Evolutionary conservation across 2,888 invertebrate species (phyloP).

Genomic region (Trichacis sp.): DNA sequence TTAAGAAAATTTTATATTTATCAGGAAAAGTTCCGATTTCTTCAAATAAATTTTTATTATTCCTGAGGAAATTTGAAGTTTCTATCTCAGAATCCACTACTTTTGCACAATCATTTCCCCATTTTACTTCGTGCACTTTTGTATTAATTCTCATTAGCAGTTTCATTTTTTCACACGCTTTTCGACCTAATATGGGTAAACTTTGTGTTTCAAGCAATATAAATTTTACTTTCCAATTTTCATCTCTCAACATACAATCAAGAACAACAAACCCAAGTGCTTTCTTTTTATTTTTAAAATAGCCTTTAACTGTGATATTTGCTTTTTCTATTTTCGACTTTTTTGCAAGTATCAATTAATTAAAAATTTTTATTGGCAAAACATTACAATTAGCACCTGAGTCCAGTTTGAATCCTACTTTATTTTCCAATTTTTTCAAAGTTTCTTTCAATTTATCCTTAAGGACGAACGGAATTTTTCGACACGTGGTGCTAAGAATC

Average conservation of each 20-base stretch:
- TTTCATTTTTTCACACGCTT: not conserved
- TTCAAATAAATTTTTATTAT: conserved; percentile 7
- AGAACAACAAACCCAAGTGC: not conserved
- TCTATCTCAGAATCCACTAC: too few relatives aligned
- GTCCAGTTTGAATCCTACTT: conserved; percentile 13
- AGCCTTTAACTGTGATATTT: not conserved
- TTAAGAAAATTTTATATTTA: conserved; percentile 3
- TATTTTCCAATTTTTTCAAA: too few relatives aligned
- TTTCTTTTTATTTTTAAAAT: conserved; percentile 2
- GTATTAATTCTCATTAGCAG: not conserved
- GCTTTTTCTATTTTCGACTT: not conserved
- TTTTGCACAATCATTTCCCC: too few relatives aligned
- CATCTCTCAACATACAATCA: conserved; percentile 2
- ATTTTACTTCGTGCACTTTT: not conserved
- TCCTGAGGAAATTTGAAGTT: too few relatives aligned
- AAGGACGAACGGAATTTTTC: too few relatives aligned
- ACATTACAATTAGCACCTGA: conserved; percentile 17
- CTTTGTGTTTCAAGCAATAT: not conserved
- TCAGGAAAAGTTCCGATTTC: conserved; percentile 3
- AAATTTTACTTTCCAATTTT: conserved; percentile 6
- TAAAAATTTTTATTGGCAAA: conserved; percentile 1
- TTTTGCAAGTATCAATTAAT: not conserved
- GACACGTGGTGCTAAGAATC: too few relatives aligned
- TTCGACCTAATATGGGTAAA: conserved; percentile 9
- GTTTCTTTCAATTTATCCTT: too few relatives aligned